These are phyloP conservation scores for Prunella strophiata DNA, from an alignment of 2,797 vertebrate genomes.

Conservation along the genomic window DNA sequence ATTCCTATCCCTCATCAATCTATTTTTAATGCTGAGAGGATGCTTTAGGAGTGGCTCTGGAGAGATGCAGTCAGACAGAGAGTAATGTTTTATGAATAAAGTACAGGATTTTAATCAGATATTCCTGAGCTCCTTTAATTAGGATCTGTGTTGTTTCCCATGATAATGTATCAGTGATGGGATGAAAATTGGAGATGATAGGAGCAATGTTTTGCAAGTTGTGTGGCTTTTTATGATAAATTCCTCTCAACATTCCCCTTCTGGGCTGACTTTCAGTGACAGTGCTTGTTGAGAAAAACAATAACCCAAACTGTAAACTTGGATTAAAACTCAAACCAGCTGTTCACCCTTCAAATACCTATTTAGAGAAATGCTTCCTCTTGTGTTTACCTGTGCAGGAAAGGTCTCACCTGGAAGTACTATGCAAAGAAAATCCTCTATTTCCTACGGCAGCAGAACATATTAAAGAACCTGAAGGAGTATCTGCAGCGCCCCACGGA, in stretches of 20 bases:
- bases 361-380: not conserved
- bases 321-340: not conserved
- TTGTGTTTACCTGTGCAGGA: conserved; percentile 78
- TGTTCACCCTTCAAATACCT: not conserved
- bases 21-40: not conserved
- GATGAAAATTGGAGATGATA: not conserved
- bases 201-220: not conserved
- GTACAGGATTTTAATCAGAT: not conserved
- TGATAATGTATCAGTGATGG: not conserved
- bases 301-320: not conserved
- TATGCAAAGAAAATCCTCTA: conserved; percentile 99
- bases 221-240: not conserved
- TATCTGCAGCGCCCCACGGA: conserved; percentile 88
- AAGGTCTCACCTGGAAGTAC: conserved; percentile 95
- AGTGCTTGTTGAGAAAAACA: not conserved
- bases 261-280: not conserved
- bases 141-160: not conserved
- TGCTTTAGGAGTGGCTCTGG: not conserved
- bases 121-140: not conserved
- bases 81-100: not conserved
- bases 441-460: conserved; percentile 95
- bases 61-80: not conserved
- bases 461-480: conserved; percentile 88
- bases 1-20: not conserved
- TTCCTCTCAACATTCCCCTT: not conserved